These are phyloP conservation scores for Ophioninae sp. DNA, from an alignment of 2,888 invertebrate genomes.

Conservation along the genomic window DNA sequence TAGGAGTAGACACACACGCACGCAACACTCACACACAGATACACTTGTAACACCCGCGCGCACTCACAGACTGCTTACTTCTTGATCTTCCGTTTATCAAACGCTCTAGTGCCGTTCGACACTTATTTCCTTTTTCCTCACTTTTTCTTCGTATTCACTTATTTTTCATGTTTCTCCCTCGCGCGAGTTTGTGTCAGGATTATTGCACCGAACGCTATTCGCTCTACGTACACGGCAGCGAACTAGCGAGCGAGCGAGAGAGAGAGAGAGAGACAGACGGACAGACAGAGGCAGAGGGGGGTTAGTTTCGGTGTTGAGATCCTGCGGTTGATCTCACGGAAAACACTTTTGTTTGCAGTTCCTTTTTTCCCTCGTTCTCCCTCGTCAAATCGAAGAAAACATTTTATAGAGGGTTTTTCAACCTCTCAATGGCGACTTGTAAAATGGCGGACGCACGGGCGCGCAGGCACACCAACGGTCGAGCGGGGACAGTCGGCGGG, in stretches of 20 bases:
- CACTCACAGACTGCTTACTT: slow-evolving; percentile 43
- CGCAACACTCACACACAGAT: slow-evolving; percentile 22
- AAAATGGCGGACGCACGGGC: slow-evolving; percentile 89
- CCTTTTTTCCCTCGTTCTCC: slow-evolving; percentile 4
- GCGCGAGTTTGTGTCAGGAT: slow-evolving; percentile 17
- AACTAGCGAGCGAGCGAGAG: neutral
- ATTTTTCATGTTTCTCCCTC: slow-evolving; percentile 2
- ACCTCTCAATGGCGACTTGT: slow-evolving; percentile 95
- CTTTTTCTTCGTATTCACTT: slow-evolving; percentile 5
- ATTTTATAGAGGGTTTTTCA: slow-evolving; percentile 87
- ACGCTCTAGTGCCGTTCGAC: slow-evolving; percentile 36
- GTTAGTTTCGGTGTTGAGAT: neutral
- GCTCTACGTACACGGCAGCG: slow-evolving; percentile 5
- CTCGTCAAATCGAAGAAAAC: slow-evolving; percentile 65
- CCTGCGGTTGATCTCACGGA: neutral
- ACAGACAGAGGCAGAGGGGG: neutral
- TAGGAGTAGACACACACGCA: slow-evolving; percentile 28
- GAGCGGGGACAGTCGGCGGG: slow-evolving; percentile 42
- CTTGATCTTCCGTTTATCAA: slow-evolving; percentile 18
- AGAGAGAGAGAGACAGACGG: neutral
- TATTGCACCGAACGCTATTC: slow-evolving; percentile 8
- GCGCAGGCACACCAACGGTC: slow-evolving; percentile 33
- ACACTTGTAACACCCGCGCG: slow-evolving; percentile 32
- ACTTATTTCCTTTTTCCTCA: neutral
- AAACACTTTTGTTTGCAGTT: slow-evolving; percentile 23